These are phyloP conservation scores for Drosophila nigromelanica DNA, from an alignment of 1,140 invertebrate species.

Conservation along the genomic window DNA sequence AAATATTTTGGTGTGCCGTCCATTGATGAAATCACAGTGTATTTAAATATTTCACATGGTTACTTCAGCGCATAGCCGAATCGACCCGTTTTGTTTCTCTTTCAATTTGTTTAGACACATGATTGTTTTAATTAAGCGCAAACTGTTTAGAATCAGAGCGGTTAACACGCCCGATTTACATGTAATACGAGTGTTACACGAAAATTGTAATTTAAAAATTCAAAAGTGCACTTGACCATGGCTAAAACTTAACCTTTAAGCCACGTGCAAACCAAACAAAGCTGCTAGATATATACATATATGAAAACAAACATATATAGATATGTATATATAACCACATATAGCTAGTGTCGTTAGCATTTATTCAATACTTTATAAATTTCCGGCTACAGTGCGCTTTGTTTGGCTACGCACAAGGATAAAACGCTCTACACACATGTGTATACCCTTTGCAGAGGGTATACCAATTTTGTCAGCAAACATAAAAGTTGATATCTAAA, in stretches of 20 bases:
- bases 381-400: slow-evolving; percentile 16
- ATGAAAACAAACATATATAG: too few relatives aligned
- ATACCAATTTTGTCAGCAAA: neutral
- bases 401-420: slow-evolving; percentile 12
- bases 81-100: neutral
- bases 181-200: slow-evolving; percentile 1
- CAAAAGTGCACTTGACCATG: slow-evolving; percentile 23
- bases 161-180: too few relatives aligned
- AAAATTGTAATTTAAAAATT: slow-evolving; percentile 1
- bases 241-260: neutral
- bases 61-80: slow-evolving; percentile 20
- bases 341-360: neutral
- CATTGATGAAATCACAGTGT: slow-evolving; percentile 54
- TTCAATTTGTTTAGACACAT: neutral
- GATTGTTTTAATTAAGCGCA: slow-evolving; percentile 24
- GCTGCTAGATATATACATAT: neutral
- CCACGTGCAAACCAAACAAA: neutral
- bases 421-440: neutral
- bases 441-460: neutral
- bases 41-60: slow-evolving; percentile 27
- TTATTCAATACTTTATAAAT: slow-evolving; percentile 6
- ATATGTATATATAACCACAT: neutral
- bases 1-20: slow-evolving; percentile 18
- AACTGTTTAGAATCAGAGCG: slow-evolving; percentile 21
- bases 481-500: neutral